Evolutionary conservation across 2,888 invertebrate species (phyloP), one percentile per base, ranked within the genome.

Genomic region (Pyrrhia umbra): DNA sequence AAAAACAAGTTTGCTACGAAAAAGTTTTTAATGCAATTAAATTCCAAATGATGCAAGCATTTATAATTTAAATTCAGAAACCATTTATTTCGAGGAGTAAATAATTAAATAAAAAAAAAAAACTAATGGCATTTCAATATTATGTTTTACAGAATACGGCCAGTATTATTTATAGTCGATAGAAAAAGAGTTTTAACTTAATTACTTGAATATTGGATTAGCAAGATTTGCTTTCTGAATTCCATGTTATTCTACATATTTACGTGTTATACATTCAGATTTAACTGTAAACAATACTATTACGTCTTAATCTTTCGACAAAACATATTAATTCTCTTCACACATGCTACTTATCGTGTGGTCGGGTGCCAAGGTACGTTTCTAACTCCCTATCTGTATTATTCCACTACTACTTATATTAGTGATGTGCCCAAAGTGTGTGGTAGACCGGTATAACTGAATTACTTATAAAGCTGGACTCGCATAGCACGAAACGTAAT

Each of bases 401-500:
- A 5, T 34, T 2, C n/a, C 6, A 34, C 2, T 5, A 34, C n/a
- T n/a, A 13, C n/a, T 3, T 34, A 34, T 10, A 27, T 2, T 27
- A 0, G 27, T 34, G 13, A 34, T 45, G 56, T 47, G 23, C 47
- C 46, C 8, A 57, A 72, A 68, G 42, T 39, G 55, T 30, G 55
- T 46, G 52, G 40, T 46, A 27, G 39, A 16, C 21, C 21, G 13
- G 30, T 45, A 13, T 66, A 77, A 77, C 57, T 52, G 68, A 66
- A 75, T 78, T 72, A 77, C 47, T 77, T 58, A 75, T 25, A 42
- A 13, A 15, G 39, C 34, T 23, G 62, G 62, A 62, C 75, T 59
- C 46, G 5, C 25, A 62, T 51, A 55, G 57, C 20, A 5, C 23
- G 25, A 34, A 75, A 77, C 71, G 20, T 71, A 68, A 75, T 77